phyloP scores from a whole-genome alignment of 2,888 invertebrate genomes.

The Caradrina clavipalpis region DNA sequence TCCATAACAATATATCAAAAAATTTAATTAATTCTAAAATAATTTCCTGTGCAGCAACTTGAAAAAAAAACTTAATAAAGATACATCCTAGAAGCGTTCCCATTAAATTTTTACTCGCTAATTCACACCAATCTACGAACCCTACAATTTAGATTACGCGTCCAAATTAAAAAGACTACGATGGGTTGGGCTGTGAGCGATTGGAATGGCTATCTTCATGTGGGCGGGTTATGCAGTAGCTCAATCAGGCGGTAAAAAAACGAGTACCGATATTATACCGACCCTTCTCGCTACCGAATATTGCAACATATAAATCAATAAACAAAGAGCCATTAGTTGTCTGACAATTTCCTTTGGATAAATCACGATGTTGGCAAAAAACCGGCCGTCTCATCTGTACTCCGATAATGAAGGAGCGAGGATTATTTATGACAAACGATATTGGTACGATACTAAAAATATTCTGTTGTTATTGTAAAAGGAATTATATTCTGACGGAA shows the following conservation, averaged over 20 bases:
- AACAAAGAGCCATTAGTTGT: constrained; percentile 90
- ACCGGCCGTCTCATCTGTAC: constrained; percentile 75
- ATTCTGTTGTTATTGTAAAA: constrained; percentile 17
- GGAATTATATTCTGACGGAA: constrained; percentile 14
- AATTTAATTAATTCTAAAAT: constrained; percentile 62
- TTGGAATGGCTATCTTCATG: constrained; percentile 65
- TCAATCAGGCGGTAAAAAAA: constrained; percentile 82
- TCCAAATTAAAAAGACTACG: constrained; percentile 73
- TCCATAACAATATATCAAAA: constrained; percentile 56
- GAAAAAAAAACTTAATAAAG: constrained; percentile 77
- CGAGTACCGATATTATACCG: constrained; percentile 77
- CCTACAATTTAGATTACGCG: constrained; percentile 78
- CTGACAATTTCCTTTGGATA: constrained; percentile 90
- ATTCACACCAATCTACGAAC: constrained; percentile 79
- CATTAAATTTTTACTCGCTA: constrained; percentile 83
- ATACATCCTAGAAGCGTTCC: constrained; percentile 77
- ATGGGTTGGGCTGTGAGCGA: constrained; percentile 41
- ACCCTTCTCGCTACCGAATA: constrained; percentile 88
- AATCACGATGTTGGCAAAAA: constrained; percentile 85
- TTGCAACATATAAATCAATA: constrained; percentile 89
- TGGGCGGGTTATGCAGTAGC: constrained; percentile 79
- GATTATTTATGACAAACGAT: constrained; percentile 70
- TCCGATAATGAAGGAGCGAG: constrained; percentile 79
- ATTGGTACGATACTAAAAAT: constrained; percentile 63
- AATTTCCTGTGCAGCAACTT: constrained; percentile 71